phyloP scores from a whole-genome alignment of 2,888 invertebrate species.

The Tridacna crocea region DNA sequence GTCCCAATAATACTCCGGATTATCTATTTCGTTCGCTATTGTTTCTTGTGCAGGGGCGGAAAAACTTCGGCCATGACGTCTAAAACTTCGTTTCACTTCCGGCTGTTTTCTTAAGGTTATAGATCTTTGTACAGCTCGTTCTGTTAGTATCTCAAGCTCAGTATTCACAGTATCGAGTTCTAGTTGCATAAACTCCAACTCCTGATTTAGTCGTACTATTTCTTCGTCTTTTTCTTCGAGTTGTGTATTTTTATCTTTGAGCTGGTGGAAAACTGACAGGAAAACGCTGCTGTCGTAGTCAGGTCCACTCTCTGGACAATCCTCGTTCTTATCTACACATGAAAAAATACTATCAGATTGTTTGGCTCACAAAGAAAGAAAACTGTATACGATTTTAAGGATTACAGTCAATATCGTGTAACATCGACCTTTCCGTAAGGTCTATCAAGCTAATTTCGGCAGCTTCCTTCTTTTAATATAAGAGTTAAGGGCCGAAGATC shows the following conservation, averaged over 20 bases:
- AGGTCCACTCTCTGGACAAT: background rate
- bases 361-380: no score
- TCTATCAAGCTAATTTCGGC: no score
- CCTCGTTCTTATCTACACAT: no score
- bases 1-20: background rate
- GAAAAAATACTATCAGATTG: no score
- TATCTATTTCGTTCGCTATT: background rate
- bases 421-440: no score
- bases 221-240: conserved; percentile 45
- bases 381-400: no score
- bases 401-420: no score
- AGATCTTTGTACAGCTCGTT: conserved; percentile 23
- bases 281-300: conserved; percentile 27
- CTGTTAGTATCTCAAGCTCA: conserved; percentile 39
- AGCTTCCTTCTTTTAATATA: no score
- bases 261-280: conserved; percentile 43
- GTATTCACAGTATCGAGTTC: conserved; percentile 47
- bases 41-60: conserved; percentile 6
- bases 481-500: no score
- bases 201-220: conserved; percentile 37
- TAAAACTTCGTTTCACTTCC: background rate
- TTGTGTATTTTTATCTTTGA: conserved; percentile 42
- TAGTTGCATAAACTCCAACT: conserved; percentile 45
- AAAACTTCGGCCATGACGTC: conserved; percentile 12
- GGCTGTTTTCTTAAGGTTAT: conserved; percentile 4